Base-by-base conservation (phyloP, 2,888 invertebrate genomes). In the Acrobasis consociella region DNA sequence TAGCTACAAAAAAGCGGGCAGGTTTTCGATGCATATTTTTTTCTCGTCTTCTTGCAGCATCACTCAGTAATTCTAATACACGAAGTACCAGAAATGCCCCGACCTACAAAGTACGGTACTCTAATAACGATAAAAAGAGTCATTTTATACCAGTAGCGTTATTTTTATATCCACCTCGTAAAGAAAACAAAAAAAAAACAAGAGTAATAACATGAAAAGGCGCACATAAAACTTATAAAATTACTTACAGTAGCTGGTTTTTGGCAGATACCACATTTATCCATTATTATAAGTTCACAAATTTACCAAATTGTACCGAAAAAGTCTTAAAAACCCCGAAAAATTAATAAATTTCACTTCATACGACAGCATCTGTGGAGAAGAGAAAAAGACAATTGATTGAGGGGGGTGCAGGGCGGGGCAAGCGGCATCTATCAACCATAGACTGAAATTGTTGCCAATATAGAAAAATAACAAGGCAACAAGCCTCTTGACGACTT, bases 1-100 rank as follows among this genome's bases (percentile, higher is more conserved):
- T 81, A 79, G 77, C 82, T 87, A 89, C 88, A 89, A 91, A 91
- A 89, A 88, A 86, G 89, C 91, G 87, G 89, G 90, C 90, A 85
- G 89, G 90, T 91, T 91, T 88, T 84, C 84, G 86, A 86, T 83
- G 81, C 85, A 73, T 70, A 79, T 81, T 82, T 83, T 85, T 89
- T 85, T 82, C 38, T 17, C 81, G 81, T 75, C 73, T 71, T 69
- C 68, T 70, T 70, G 76, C 75, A 77, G 74, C 71, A 72, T 69
- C 72, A 66, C 67, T 67, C 52, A 64, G 67, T 68, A 65, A 67
- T 70, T 65, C 64, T 22, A 22, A 66, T 66, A 17, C 42, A 60
- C n/a, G 16, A 46, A 55, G 38, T 13, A 11, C 37, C 49, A 38
- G 49, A 53, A 49, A 55, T 53, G 16, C 15, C 38, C 13, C 10